These are phyloP conservation scores for Tauraco hartlaubi DNA, from an alignment of 2,797 vertebrate genomes.

Conservation along the genomic window DNA sequence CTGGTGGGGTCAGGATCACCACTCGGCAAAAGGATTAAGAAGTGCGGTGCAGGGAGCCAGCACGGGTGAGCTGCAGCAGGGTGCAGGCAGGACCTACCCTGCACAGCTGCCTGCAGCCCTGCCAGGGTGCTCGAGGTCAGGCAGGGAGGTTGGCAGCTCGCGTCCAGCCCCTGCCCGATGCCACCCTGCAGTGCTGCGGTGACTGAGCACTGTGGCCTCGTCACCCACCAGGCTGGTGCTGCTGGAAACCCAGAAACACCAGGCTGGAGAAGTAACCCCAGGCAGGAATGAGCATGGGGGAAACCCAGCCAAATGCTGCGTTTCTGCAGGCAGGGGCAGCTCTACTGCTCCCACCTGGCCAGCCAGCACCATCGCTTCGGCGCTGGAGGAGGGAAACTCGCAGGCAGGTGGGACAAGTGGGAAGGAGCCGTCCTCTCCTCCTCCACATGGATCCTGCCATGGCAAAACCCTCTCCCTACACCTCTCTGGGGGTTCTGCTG, in stretches of 20 bases:
- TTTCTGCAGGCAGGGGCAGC: neutral
- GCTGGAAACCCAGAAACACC: neutral
- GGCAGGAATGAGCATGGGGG: neutral
- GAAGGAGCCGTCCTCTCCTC: neutral
- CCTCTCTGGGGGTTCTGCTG: neutral
- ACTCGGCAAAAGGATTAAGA: neutral
- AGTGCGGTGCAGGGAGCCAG: neutral
- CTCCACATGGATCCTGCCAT: neutral
- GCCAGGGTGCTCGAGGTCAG: neutral
- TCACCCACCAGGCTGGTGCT: neutral
- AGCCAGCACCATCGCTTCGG: neutral
- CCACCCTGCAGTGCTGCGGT: neutral
- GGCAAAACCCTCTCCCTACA: neutral
- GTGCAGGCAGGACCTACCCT: neutral
- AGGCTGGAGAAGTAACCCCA: neutral
- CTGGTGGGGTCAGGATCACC: neutral
- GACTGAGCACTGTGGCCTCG: fast-evolving
- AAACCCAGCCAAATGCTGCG: neutral
- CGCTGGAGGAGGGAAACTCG: neutral
- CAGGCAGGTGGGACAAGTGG: neutral
- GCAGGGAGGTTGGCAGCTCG: neutral
- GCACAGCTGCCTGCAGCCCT: neutral
- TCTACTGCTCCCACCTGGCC: neutral
- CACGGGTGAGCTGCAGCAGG: neutral
- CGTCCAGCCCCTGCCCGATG: neutral